Evolutionary conservation across 2,797 vertebrate genomes (phyloP).

Genomic region (Pipistrellus pipistrellus): DNA sequence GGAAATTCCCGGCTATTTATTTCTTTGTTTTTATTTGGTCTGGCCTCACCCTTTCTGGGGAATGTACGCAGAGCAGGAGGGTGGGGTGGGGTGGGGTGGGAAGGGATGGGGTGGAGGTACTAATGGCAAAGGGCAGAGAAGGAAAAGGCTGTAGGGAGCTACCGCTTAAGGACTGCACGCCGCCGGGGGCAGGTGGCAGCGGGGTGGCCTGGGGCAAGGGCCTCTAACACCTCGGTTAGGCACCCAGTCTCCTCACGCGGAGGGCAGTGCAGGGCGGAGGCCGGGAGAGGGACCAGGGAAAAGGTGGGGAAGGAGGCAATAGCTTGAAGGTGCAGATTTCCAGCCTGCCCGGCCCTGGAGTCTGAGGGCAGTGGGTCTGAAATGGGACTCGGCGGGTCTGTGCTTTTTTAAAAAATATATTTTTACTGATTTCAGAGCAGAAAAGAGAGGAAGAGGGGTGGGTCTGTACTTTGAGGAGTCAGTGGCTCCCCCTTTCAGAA

Average conservation of each 20-base stretch:
- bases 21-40: slow-evolving; percentile 54
- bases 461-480: background rate
- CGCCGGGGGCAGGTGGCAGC: background rate
- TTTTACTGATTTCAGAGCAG: no score
- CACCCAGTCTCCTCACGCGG: background rate
- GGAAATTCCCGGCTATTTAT: slow-evolving; percentile 75
- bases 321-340: background rate
- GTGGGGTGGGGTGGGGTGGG: no score
- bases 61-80: slow-evolving; percentile 42
- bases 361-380: background rate
- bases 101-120: background rate
- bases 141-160: background rate
- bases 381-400: background rate
- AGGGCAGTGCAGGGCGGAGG: background rate
- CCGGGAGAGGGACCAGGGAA: background rate
- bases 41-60: slow-evolving; percentile 61
- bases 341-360: background rate
- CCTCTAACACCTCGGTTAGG: background rate
- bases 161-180: no score
- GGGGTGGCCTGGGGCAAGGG: background rate
- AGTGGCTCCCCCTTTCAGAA: background rate
- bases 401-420: no score
- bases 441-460: no score
- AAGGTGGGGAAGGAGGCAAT: no score
- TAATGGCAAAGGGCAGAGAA: background rate